Evolutionary conservation across 2,113 vertebrate species (phyloP).

Genomic region (Siphamia tubifer): DNA sequence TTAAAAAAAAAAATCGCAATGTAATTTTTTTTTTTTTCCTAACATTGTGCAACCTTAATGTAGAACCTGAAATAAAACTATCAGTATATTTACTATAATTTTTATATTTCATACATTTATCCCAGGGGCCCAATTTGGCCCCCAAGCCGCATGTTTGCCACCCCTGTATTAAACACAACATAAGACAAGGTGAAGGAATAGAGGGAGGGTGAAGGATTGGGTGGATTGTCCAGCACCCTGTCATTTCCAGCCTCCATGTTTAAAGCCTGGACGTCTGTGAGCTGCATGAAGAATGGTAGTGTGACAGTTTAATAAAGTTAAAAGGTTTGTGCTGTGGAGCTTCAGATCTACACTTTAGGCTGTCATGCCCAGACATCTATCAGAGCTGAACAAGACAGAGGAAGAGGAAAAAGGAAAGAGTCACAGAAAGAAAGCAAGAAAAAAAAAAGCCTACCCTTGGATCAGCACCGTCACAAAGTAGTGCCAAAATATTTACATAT

Average conservation of each 20-base stretch:
- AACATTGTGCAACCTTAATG: too few relatives aligned
- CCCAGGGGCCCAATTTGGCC: too few relatives aligned
- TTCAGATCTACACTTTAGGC: constrained; percentile 29
- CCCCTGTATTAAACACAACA: neutral
- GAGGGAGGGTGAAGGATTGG: neutral
- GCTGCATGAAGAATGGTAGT: constrained; percentile 38
- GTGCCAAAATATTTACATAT: neutral
- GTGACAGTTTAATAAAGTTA: constrained; percentile 68
- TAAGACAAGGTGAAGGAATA: neutral
- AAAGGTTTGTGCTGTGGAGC: constrained; percentile 54
- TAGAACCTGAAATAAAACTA: too few relatives aligned
- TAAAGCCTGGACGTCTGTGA: constrained; percentile 27
- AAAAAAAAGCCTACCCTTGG: neutral
- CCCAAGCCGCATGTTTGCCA: too few relatives aligned
- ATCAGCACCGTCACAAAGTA: neutral
- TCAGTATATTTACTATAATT: too few relatives aligned
- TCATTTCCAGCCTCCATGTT: neutral
- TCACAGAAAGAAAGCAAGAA: neutral
- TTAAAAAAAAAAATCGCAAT: too few relatives aligned
- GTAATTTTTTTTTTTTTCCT: too few relatives aligned
- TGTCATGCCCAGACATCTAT: constrained; percentile 37
- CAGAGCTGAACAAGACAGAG: constrained; percentile 7
- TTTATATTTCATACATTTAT: too few relatives aligned
- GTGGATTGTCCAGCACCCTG: neutral
- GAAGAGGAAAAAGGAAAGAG: neutral